Base-by-base conservation (phyloP, 2,888 invertebrate genomes). In the Drosophila infuscata region DNA sequence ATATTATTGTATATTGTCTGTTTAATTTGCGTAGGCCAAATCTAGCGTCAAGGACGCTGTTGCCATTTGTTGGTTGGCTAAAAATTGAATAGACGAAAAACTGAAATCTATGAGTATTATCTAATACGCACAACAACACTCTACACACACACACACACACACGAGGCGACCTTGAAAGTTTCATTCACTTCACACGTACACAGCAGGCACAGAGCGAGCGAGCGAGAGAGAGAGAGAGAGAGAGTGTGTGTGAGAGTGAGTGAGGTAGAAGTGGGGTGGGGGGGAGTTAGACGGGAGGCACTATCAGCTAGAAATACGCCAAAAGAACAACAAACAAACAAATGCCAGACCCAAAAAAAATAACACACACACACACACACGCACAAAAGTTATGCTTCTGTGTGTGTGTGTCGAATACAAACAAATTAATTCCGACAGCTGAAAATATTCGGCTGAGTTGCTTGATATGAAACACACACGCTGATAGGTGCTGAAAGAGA, bases 141-240 rank as follows among this genome's bases (percentile, higher is more conserved):
- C 15, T 25, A 70, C 51, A 36, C 33, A 32, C 46, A 49, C 43
- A 66, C 17, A 30, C 60, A 56, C 12, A 49, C 33, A 74, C 33
- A 49, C 29, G 25, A 60, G 74, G 70, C 86, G 89, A 90, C 91
- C 91, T 91, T 91, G 91, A 91, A 91, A 81, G 85, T 87, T 90
- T 91, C 84, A 91, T 91, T 91, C 90, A 91, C 89, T 82, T 79
- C 82, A 76, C 81, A 85, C 77, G 60, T 56, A 90, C 65, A 68
- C 38, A 32, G 54, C 30, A n/a, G 43, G 15, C 61, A 48, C 46
- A 3, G 29, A 33, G 35, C 3, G 35, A 32, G 36, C 29, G 15
- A 12, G 25, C 33, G 20, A 20, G 1, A 17, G 17, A 17, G 17
- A 29, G 20, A 20, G 1, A 17, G 17, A 17, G 17, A 29, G 5